Conservation (phyloP, 2,113 vertebrate species). For the Trogon melanurus region DNA sequence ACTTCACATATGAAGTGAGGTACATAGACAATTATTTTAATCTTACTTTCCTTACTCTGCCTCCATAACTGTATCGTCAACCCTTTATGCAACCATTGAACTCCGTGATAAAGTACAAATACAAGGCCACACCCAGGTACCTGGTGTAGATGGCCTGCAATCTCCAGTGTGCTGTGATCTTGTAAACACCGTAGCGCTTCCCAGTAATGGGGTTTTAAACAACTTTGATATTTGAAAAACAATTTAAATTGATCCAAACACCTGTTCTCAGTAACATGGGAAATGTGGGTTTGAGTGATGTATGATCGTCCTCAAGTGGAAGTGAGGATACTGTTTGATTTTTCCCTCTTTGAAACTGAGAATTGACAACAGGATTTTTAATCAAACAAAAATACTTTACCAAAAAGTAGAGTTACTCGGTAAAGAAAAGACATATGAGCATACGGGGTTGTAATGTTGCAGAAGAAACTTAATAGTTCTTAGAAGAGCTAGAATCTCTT, state of each 20-base stretch:
- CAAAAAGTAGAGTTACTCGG: not conserved
- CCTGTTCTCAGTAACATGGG: not conserved
- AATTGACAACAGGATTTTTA: not conserved
- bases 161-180: not conserved
- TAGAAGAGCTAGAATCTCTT: not conserved
- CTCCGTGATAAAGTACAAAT: not conserved
- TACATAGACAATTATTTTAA: not conserved
- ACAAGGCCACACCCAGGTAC: not conserved
- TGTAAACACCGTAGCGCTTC: not conserved
- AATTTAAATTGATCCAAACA: not conserved
- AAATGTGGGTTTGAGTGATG: accelerated
- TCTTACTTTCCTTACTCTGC: not conserved
- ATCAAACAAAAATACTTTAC: not conserved
- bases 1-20: not conserved
- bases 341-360: not conserved
- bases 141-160: not conserved
- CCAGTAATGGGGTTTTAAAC: not conserved
- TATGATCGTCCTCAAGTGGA: not conserved
- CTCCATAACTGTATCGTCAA: not conserved
- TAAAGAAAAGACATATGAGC: not conserved
- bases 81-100: conserved; percentile 10
- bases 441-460: not conserved
- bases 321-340: not conserved
- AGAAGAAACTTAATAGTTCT: not conserved
- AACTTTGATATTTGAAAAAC: not conserved